These are phyloP conservation scores for Sakesphorus luctuosus DNA, from an alignment of 2,113 vertebrate species.

Conservation along the genomic window DNA sequence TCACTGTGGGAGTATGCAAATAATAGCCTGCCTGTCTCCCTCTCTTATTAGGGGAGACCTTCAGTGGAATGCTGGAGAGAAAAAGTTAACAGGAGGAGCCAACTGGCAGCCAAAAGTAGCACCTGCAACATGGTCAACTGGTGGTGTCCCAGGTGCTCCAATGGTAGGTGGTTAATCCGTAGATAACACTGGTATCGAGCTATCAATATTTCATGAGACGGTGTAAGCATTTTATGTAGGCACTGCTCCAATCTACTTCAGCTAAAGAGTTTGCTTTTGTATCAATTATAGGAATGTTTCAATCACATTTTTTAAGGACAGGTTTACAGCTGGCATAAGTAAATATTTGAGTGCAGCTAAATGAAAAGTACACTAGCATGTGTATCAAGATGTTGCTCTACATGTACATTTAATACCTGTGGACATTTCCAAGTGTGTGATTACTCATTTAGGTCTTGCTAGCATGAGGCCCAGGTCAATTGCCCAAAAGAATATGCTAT, in stretches of 20 bases:
- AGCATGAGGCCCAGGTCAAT: not conserved
- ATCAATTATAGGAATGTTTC: not conserved
- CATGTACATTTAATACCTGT: not conserved
- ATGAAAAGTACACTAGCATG: fast-evolving
- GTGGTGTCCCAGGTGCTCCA: constrained; percentile 79
- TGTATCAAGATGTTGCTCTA: not conserved
- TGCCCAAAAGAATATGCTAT: not conserved
- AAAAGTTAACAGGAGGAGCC: constrained; percentile 93
- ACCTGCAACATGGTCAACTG: constrained; percentile 89
- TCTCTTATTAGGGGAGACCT: constrained; percentile 80
- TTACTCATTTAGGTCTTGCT: not conserved
- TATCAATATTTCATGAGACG: not conserved
- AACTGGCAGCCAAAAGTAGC: constrained; percentile 97
- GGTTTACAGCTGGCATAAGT: not conserved
- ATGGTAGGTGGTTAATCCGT: constrained; percentile 79
- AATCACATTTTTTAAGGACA: not conserved
- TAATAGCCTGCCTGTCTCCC: not conserved
- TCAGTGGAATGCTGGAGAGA: constrained; percentile 90
- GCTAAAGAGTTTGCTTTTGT: not conserved
- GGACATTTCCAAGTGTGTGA: not conserved
- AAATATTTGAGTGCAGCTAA: not conserved
- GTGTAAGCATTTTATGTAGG: fast-evolving
- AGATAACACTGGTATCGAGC: not conserved
- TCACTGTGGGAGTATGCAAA: not conserved
- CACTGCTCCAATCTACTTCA: not conserved